These are phyloP conservation scores for Polymixis lichenea DNA, from an alignment of 2,888 invertebrate species.

Conservation along the genomic window DNA sequence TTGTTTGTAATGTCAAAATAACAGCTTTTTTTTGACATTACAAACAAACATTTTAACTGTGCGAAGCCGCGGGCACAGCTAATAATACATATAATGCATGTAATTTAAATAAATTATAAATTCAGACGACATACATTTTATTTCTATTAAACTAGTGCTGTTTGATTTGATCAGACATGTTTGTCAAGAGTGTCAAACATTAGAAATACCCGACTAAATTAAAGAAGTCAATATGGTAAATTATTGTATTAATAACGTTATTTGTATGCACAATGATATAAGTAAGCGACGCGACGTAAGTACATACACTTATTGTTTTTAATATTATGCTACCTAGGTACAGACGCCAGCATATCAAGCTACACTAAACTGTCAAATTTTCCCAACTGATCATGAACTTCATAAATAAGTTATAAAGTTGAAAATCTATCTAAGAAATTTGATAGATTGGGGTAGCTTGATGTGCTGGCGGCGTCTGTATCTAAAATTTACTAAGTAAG, in stretches of 20 bases:
- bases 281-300: background rate
- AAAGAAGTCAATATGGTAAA: background rate
- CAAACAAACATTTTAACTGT: no score
- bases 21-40: no score
- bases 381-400: no score
- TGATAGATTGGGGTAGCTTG: no score
- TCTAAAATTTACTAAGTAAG: background rate
- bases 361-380: no score
- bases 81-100: no score
- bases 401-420: no score
- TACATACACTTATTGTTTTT: background rate
- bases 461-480: no score
- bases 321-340: background rate
- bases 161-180: constrained; percentile 17
- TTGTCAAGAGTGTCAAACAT: background rate
- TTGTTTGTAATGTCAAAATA: no score
- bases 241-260: constrained; percentile 19
- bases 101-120: constrained; percentile 5
- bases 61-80: no score
- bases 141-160: constrained; percentile 6
- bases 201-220: background rate
- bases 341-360: no score
- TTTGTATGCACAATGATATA: background rate
- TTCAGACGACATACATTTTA: background rate
- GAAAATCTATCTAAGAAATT: no score